Evolutionary conservation across 1,140 invertebrate genomes (phyloP).

Genomic region (Maconellicoccus hirsutus): DNA sequence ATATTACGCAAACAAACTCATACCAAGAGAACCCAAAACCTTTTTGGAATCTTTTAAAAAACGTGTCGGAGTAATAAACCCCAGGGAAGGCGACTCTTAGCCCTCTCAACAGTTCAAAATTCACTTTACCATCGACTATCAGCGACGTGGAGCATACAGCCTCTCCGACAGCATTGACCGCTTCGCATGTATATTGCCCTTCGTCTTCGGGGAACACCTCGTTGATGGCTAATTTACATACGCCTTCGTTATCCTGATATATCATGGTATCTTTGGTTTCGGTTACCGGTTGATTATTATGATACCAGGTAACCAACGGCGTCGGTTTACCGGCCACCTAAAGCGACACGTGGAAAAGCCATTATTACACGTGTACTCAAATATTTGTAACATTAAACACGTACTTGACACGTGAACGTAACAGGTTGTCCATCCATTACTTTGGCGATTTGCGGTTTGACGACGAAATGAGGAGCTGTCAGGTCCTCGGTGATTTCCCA

Average conservation of each 20-base stretch:
- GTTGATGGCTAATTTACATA: slow-evolving; percentile 70
- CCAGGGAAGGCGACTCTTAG: no score
- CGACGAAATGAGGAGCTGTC: slow-evolving; percentile 60
- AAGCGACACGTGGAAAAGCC: slow-evolving; percentile 18
- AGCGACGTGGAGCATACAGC: slow-evolving; percentile 65
- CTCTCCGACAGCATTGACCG: slow-evolving; percentile 74
- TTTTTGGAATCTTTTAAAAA: no score
- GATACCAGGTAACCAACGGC: slow-evolving; percentile 71
- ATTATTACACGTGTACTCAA: background rate
- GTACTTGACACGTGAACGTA: slow-evolving; percentile 59
- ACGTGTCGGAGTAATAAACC: no score
- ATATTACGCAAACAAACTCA: no score
- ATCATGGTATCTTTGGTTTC: slow-evolving; percentile 69
- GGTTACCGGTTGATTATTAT: slow-evolving; percentile 54
- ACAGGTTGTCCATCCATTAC: slow-evolving; percentile 90
- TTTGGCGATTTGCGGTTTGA: slow-evolving; percentile 53
- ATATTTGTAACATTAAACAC: no score
- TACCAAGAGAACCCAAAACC: no score
- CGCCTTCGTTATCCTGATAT: slow-evolving; percentile 59
- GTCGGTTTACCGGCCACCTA: slow-evolving; percentile 58
- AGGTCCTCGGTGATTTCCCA: slow-evolving; percentile 49
- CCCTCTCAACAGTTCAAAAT: background rate
- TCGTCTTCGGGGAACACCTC: slow-evolving; percentile 92
- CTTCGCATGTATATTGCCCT: slow-evolving; percentile 72
- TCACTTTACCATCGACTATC: slow-evolving; percentile 62